phyloP scores from a whole-genome alignment of 2,113 vertebrate genomes.

The Ceyx melanurus region DNA sequence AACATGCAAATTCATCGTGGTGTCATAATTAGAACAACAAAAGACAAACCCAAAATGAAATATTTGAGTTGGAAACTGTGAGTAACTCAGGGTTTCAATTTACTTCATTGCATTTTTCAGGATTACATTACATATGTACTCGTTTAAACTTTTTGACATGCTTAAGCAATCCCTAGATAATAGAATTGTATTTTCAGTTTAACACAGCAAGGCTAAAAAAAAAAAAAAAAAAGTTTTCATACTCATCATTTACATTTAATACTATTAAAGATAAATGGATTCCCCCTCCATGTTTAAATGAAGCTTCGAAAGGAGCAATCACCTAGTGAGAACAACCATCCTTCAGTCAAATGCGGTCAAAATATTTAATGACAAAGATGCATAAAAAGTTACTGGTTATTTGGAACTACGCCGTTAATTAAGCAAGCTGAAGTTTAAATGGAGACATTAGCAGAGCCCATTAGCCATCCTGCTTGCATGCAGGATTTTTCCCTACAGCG shows the following conservation, averaged over 20 bases:
- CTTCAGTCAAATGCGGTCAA: constrained; percentile 73
- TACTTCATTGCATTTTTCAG: constrained; percentile 66
- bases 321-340: constrained; percentile 72
- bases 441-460: constrained; percentile 77
- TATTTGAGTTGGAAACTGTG: constrained; percentile 63
- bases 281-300: constrained; percentile 71
- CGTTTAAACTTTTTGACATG: constrained; percentile 77
- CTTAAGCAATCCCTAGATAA: constrained; percentile 75
- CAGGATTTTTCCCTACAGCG: constrained; percentile 43
- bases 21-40: constrained; percentile 66
- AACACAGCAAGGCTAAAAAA: constrained; percentile 76
- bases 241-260: constrained; percentile 70
- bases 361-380: constrained; percentile 77
- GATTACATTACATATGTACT: constrained; percentile 73
- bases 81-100: constrained; percentile 60
- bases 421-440: constrained; percentile 77
- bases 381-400: constrained; percentile 73
- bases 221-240: constrained; percentile 70
- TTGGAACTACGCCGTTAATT: constrained; percentile 77
- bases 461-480: constrained; percentile 70
- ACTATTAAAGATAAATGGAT: constrained; percentile 71
- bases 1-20: constrained; percentile 74
- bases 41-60: constrained; percentile 72
- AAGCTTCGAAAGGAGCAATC: constrained; percentile 73
- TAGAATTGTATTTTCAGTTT: constrained; percentile 68